Evolutionary conservation across 2,797 vertebrate species (phyloP).

Genomic region (Danio kyathit): DNA sequence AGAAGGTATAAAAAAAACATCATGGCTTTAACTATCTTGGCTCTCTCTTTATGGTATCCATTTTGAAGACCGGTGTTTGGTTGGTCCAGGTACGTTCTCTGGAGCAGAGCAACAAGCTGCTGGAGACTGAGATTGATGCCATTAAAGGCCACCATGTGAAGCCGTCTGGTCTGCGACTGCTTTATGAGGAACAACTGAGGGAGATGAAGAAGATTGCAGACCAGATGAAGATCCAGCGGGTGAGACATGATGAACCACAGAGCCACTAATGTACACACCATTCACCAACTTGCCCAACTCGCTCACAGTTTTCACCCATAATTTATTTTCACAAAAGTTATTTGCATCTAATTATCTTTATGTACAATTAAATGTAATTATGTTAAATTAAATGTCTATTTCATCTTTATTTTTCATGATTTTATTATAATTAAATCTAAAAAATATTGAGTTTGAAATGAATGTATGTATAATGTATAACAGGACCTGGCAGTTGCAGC

Average conservation of each 20-base stretch:
- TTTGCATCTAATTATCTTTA: too few species aligned
- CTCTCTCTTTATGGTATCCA: not conserved
- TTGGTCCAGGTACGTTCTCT: slow-evolving; percentile 74
- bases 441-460: too few species aligned
- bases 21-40: not conserved
- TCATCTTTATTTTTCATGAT: too few species aligned
- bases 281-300: too few species aligned
- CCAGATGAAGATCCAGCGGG: slow-evolving; percentile 76
- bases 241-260: slow-evolving; percentile 56
- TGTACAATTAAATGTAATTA: too few species aligned
- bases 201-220: slow-evolving; percentile 75
- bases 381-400: too few species aligned
- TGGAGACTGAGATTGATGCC: slow-evolving; percentile 73
- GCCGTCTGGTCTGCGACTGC: slow-evolving; percentile 72
- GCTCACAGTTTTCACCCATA: too few species aligned
- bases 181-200: slow-evolving; percentile 76
- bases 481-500: slow-evolving; percentile 77
- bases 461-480: not conserved
- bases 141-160: slow-evolving; percentile 68
- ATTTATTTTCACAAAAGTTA: too few species aligned
- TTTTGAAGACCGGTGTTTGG: not conserved
- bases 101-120: slow-evolving; percentile 73
- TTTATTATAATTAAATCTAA: too few species aligned
- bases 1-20: slow-evolving; percentile 73
- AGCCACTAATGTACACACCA: too few species aligned